Evolutionary conservation across 2,888 invertebrate species (phyloP), one percentile per base, ranked within the genome.

Genomic region (Cephonodes hylas): DNA sequence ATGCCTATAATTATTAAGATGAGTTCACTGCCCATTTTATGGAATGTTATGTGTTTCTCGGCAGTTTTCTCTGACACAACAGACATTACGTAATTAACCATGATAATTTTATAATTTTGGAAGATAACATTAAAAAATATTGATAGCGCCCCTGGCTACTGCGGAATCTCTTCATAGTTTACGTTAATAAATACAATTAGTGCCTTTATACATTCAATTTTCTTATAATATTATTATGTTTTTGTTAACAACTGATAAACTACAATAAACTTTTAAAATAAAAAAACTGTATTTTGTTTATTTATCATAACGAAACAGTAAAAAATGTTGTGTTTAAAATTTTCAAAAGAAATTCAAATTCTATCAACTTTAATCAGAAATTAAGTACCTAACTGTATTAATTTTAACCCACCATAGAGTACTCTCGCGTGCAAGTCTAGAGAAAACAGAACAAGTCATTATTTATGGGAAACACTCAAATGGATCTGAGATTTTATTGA

Each of bases 51-150:
- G n/a, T 59, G 46, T 23, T 59, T 18, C 34, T 15, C 46, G 27
- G 46, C n/a, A 23, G 22, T n/a, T 45, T 59, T 59, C 34, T 59
- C 45, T 34, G 31, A 15, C 38, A 15, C 15, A 31, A 5, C n/a
- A 25, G 7, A 34, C 23, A 46, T 34, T 59, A 34, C 46, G n/a
- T 46, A 18, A 46, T 34, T 34, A 34, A 34, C 34, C 13, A 44
- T 22, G 46, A 34, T 45, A 34, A 46, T 46, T 2, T 23, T 15
- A 15, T 46, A 34, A 10, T 59, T 46, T 59, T 46, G 34, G 38
- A 38, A 22, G 59, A 38, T 46, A 59, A 59, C 46, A 46, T n/a
- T n/a, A n/a, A n/a, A n/a, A 53, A 60, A 42, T 25, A 25, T 46
- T 13, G 31, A 23, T 53, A 48, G 13, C 42, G 48, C 42, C 18